phyloP scores from a whole-genome alignment of 2,888 invertebrate genomes.

The Ceratothoa steindachneri region DNA sequence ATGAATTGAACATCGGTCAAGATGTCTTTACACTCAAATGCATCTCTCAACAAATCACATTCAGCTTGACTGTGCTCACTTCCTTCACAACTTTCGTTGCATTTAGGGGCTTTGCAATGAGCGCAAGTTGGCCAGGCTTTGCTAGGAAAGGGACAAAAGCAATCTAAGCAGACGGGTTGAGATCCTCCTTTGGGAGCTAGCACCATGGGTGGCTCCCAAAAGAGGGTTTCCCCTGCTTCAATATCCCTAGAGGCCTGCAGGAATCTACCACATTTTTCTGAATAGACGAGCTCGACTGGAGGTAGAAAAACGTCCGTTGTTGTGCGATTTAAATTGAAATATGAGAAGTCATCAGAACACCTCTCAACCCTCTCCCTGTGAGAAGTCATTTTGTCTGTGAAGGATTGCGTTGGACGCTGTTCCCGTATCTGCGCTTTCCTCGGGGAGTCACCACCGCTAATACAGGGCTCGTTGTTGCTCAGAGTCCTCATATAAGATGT shows the following conservation, averaged over 20 bases:
- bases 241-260: slow-evolving; percentile 31
- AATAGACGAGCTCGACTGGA: neutral
- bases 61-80: slow-evolving; percentile 18
- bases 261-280: slow-evolving; percentile 19
- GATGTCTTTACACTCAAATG: neutral
- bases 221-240: slow-evolving; percentile 30
- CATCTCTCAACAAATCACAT: slow-evolving; percentile 16
- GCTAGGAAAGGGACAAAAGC: slow-evolving; percentile 15
- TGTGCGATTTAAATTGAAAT: neutral
- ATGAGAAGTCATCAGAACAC: neutral
- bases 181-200: slow-evolving; percentile 25
- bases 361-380: neutral
- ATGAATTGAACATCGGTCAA: neutral
- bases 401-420: neutral
- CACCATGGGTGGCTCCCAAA: slow-evolving; percentile 31
- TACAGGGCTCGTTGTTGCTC: neutral
- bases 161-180: slow-evolving; percentile 26
- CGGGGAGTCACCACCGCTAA: neutral
- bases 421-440: neutral
- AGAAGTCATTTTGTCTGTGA: neutral
- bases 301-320: neutral
- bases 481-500: neutral
- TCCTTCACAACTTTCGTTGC: slow-evolving; percentile 15
- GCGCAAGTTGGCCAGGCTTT: slow-evolving; percentile 15
- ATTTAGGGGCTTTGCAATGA: slow-evolving; percentile 24